phyloP scores from a whole-genome alignment of 2,797 vertebrate species.

The Trachops cirrhosus region DNA sequence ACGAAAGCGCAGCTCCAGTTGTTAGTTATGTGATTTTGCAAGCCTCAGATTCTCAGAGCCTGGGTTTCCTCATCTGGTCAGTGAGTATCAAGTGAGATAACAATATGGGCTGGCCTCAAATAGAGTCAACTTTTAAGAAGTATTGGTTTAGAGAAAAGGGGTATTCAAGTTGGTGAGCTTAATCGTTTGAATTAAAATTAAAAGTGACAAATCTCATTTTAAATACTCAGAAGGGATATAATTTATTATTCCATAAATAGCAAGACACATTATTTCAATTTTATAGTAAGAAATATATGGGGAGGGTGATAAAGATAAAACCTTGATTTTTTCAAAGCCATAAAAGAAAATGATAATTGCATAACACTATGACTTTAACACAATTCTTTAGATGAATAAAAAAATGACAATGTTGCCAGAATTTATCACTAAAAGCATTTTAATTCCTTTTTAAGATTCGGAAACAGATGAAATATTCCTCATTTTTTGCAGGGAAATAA shows the following conservation, averaged over 20 bases:
- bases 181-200: not conserved
- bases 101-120: not conserved
- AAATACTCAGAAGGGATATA: conserved; percentile 26
- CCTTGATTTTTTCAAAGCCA: conserved; percentile 18
- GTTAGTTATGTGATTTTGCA: not conserved
- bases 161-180: not conserved
- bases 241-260: conserved; percentile 14
- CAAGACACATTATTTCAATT: conserved; percentile 41
- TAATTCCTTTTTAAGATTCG: conserved; percentile 40
- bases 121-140: conserved; percentile 5
- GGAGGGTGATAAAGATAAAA: conserved; percentile 42
- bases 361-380: not conserved
- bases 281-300: conserved; percentile 11
- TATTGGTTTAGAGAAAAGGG: not conserved
- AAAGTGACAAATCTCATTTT: not conserved
- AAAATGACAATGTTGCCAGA: not conserved
- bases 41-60: not conserved
- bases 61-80: not conserved
- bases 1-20: not conserved
- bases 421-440: conserved; percentile 37
- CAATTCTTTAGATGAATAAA: conserved; percentile 35
- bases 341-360: conserved; percentile 19
- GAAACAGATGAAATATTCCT: conserved; percentile 35
- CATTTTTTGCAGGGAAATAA: not conserved
- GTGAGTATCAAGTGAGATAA: not conserved